Evolutionary conservation across 2,797 vertebrate species (phyloP).

Genomic region (Ptychadena robeensis): DNA sequence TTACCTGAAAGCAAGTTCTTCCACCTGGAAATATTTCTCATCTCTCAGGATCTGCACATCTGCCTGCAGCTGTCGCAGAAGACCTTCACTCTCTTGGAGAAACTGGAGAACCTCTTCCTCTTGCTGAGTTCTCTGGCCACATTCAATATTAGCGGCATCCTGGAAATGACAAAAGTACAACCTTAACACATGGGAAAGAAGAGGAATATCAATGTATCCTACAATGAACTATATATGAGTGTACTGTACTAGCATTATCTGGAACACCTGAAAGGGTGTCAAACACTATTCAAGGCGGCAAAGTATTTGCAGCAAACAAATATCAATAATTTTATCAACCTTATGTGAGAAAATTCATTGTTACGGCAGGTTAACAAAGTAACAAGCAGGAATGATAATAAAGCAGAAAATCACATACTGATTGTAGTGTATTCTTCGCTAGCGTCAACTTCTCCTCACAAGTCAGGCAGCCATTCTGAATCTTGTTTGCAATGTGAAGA

Average conservation of each 20-base stretch:
- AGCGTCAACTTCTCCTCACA: conserved; percentile 96
- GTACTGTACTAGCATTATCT: too few species aligned
- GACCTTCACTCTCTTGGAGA: conserved; percentile 90
- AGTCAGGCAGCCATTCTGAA: conserved; percentile 94
- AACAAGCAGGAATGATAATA: too few species aligned
- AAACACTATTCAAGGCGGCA: too few species aligned
- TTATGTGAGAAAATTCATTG: too few species aligned
- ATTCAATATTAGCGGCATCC: conserved; percentile 91
- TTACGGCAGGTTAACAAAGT: too few species aligned
- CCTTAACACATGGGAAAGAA: neutral
- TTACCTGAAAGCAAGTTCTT: conserved; percentile 93
- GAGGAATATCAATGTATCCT: neutral
- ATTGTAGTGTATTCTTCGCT: conserved; percentile 93
- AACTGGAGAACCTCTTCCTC: conserved; percentile 88
- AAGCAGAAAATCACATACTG: too few species aligned
- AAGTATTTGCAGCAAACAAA: too few species aligned
- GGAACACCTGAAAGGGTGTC: too few species aligned
- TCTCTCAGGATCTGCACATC: conserved; percentile 91
- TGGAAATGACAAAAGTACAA: conserved; percentile 63
- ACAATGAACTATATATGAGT: neutral
- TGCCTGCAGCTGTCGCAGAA: conserved; percentile 86
- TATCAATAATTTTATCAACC: too few species aligned
- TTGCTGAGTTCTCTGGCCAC: conserved; percentile 84
- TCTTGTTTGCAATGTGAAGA: conserved; percentile 94
- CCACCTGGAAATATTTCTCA: conserved; percentile 94